Conservation (phyloP, 2,888 invertebrate genomes). For the Tenthredo amoena region DNA sequence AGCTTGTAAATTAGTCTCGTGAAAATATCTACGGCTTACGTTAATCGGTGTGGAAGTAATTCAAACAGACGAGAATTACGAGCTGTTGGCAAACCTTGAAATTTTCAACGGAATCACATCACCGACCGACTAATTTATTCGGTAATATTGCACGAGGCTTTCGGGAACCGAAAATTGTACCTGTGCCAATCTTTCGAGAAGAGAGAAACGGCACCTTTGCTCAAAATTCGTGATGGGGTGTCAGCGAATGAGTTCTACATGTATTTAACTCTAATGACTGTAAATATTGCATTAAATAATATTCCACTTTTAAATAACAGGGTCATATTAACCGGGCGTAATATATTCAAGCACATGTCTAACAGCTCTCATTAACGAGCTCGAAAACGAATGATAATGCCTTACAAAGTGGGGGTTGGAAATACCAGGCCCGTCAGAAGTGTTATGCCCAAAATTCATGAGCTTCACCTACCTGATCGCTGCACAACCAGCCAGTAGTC, state of each 20-base stretch:
- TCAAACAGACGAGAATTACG: neutral
- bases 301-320: slow-evolving; percentile 9
- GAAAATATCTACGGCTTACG: neutral
- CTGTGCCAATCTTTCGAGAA: neutral
- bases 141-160: neutral
- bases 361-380: slow-evolving; percentile 39
- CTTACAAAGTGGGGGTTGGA: slow-evolving; percentile 39
- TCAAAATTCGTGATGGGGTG: neutral
- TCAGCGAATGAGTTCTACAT: neutral
- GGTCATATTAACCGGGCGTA: slow-evolving; percentile 26
- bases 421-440: slow-evolving; percentile 17
- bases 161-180: neutral
- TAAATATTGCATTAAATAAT: neutral
- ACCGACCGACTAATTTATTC: neutral
- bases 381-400: slow-evolving; percentile 49
- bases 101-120: neutral
- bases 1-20: neutral
- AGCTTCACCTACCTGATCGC: neutral
- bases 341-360: slow-evolving; percentile 40
- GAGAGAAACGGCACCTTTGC: neutral
- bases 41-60: neutral
- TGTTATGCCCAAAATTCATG: slow-evolving; percentile 28
- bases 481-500: neutral
- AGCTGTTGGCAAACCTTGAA: neutral
- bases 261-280: neutral